A percentile compares a stretch with the other conserved stretches of the same genome.
These are phyloP conservation scores for Melanerpes aurifrons DNA, from an alignment of 2,113 vertebrate species.

Conservation along the genomic window DNA sequence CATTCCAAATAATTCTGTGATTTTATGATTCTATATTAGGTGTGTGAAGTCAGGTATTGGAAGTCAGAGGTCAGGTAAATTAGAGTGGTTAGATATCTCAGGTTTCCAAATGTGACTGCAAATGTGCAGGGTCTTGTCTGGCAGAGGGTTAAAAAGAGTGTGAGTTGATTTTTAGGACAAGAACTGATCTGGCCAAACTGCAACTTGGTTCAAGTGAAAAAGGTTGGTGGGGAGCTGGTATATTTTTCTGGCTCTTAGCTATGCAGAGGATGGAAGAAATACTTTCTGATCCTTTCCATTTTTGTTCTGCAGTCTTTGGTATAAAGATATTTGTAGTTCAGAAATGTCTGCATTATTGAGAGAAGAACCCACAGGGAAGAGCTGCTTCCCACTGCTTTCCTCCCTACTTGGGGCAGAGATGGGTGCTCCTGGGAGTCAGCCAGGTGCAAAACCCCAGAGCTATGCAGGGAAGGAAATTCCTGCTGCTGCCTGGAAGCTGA, in stretches of 20 bases:
- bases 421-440: neutral
- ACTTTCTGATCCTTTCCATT: neutral
- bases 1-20: too few species aligned
- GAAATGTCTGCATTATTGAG: neutral
- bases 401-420: neutral
- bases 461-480: neutral
- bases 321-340: neutral
- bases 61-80: neutral
- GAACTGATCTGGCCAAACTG: neutral
- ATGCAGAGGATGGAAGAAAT: rapidly evolving
- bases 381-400: neutral
- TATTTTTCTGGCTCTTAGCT: neutral
- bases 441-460: neutral
- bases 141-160: neutral
- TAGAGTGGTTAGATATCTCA: neutral
- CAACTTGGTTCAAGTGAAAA: neutral
- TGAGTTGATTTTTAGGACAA: neutral
- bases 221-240: neutral
- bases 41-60: neutral
- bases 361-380: neutral
- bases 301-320: neutral
- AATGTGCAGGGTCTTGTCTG: neutral
- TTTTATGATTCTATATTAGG: too few species aligned
- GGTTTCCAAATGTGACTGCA: neutral
- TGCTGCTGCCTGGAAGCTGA: conserved; percentile 10